These are phyloP conservation scores for Hemithea aestivaria DNA, from an alignment of 2,888 invertebrate species.

Conservation along the genomic window DNA sequence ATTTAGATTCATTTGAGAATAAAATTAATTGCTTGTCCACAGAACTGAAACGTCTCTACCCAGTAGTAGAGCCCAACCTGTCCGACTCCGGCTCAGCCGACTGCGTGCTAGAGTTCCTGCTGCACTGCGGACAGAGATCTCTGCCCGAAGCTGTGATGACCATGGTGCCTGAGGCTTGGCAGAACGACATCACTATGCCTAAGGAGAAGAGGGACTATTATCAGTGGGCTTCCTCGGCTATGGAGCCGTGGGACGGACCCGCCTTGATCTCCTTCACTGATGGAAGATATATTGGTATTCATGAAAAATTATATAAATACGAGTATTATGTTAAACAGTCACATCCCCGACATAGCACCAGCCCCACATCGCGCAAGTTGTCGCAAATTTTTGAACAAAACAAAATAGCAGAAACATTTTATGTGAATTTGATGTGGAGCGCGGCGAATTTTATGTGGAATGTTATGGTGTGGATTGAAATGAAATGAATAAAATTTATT, in stretches of 20 bases:
- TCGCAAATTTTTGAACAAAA: too few relatives aligned
- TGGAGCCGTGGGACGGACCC: slow-evolving; percentile 99
- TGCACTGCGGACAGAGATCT: slow-evolving; percentile 93
- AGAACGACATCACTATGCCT: slow-evolving; percentile 95
- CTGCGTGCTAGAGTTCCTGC: slow-evolving; percentile 98
- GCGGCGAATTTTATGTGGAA: too few relatives aligned
- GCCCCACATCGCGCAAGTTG: too few relatives aligned
- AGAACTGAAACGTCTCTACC: slow-evolving; percentile 92
- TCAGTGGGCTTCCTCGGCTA: slow-evolving; percentile 97
- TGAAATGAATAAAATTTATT: too few relatives aligned
- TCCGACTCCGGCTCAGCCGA: slow-evolving; percentile 99
- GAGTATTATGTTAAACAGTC: too few relatives aligned
- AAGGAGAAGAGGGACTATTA: slow-evolving; percentile 96
- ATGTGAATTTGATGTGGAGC: too few relatives aligned
- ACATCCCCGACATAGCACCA: too few relatives aligned
- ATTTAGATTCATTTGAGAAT: too few relatives aligned
- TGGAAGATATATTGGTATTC: slow-evolving; percentile 97
- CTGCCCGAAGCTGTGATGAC: slow-evolving; percentile 99
- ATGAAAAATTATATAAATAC: too few relatives aligned
- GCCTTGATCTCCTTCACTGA: slow-evolving; percentile 98
- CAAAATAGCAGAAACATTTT: too few relatives aligned
- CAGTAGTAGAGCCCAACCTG: slow-evolving; percentile 97
- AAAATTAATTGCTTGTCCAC: slow-evolving; percentile 14
- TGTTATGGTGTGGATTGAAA: too few relatives aligned
- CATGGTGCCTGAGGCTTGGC: slow-evolving; percentile 99